Evolutionary conservation across 2,888 invertebrate genomes (phyloP).

Genomic region (Phanerotoma sp.): DNA sequence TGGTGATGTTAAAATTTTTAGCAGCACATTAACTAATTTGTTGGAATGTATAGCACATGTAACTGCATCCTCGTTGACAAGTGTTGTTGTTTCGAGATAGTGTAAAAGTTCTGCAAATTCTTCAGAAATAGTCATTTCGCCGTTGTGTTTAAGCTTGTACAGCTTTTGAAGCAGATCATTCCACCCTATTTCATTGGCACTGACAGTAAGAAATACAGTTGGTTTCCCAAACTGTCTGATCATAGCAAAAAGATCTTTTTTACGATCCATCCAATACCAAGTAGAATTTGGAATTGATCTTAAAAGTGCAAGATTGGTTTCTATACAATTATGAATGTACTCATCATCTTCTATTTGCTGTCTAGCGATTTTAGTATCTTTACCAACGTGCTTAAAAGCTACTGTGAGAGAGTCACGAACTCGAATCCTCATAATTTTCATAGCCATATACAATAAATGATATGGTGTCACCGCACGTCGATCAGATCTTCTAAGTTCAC

Average conservation of each 20-base stretch:
- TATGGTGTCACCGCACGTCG: slow-evolving; percentile 49
- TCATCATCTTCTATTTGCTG: slow-evolving; percentile 41
- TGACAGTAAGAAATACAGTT: slow-evolving; percentile 33
- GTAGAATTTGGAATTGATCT: slow-evolving; percentile 49
- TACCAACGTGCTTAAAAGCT: slow-evolving; percentile 37
- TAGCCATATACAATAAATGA: slow-evolving; percentile 49
- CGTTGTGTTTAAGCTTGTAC: slow-evolving; percentile 38
- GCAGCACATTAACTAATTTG: slow-evolving; percentile 46
- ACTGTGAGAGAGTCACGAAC: slow-evolving; percentile 16
- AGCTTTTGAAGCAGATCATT: slow-evolving; percentile 45
- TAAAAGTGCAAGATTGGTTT: slow-evolving; percentile 47
- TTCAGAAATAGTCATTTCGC: neutral
- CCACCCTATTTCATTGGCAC: slow-evolving; percentile 25
- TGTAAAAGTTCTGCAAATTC: neutral
- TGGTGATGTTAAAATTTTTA: slow-evolving; percentile 42
- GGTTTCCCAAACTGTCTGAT: slow-evolving; percentile 36
- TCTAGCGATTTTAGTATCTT: slow-evolving; percentile 40
- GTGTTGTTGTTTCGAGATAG: slow-evolving; percentile 13
- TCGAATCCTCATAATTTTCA: slow-evolving; percentile 51
- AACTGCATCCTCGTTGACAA: slow-evolving; percentile 41
- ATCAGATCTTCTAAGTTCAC: slow-evolving; percentile 51
- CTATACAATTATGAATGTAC: slow-evolving; percentile 42
- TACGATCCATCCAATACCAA: slow-evolving; percentile 48
- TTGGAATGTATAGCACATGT: slow-evolving; percentile 49
- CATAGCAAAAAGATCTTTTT: slow-evolving; percentile 47